Conservation (phyloP, 1,140 invertebrate species). For the Zaprionus kolodkinae region DNA sequence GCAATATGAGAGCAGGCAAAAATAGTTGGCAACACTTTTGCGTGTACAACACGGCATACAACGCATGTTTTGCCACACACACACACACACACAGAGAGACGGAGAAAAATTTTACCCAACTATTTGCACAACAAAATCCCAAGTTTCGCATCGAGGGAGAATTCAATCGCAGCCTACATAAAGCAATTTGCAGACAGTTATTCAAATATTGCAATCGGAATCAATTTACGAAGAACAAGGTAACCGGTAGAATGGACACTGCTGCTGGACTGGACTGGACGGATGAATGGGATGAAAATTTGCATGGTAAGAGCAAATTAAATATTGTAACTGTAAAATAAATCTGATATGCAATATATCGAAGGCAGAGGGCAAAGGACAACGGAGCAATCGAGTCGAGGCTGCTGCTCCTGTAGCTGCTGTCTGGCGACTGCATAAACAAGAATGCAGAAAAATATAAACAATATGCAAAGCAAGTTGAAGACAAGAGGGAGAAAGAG, state of each 20-base stretch:
- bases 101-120: conserved; percentile 1
- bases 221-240: conserved; percentile 44
- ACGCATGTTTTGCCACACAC: conserved; percentile 33
- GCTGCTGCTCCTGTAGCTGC: conserved; percentile 16
- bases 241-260: background rate
- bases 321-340: conserved; percentile 76
- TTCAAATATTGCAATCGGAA: conserved; percentile 38
- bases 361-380: conserved; percentile 50
- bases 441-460: conserved; percentile 67
- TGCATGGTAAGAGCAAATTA: conserved; percentile 73
- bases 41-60: conserved; percentile 41
- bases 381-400: conserved; percentile 39
- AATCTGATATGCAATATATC: conserved; percentile 62
- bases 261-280: background rate
- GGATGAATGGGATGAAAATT: conserved; percentile 26
- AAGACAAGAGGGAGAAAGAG: conserved; percentile 28
- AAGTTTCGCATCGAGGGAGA: conserved; percentile 22
- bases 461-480: conserved; percentile 71
- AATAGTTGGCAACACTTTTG: conserved; percentile 48
- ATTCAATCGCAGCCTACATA: conserved; percentile 21
- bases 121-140: conserved; percentile 25
- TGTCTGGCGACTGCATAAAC: conserved; percentile 39
- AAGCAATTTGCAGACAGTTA: conserved; percentile 38
- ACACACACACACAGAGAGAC: background rate
- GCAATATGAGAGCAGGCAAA: conserved; percentile 26